Base-by-base conservation (phyloP, 1,140 invertebrate species). In the Caenorhabditis remanei region DNA sequence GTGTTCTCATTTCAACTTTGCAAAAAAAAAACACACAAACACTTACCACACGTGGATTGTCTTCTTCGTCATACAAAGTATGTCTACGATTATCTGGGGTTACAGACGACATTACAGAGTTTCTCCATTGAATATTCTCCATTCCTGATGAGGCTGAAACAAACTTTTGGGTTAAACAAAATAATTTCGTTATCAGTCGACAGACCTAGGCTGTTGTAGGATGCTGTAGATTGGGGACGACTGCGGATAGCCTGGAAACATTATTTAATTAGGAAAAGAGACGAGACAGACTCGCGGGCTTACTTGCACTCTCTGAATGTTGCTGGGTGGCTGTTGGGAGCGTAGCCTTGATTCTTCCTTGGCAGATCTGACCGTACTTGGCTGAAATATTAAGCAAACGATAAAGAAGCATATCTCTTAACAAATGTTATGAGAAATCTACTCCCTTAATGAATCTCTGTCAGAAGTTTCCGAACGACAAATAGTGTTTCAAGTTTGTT, bases 71-170 rank as follows among this genome's bases (percentile, higher is more conserved):
- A n/a, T 85, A 67, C 21, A 85, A 21, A 24, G 85, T 85, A 4
- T 75, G 63, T 32, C 85, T 19, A 13, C 67, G 63, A 58, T 53
- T 65, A 43, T 85, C 85, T n/a, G 63, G 43, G 24, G 63, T 85
- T 3, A 56, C 41, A 41, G 63, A 71, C 6, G 85, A 85, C 40
- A 67, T 75, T 0, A 67, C 67, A 4, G 85, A 85, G 24, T 85
- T 85, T 67, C 85, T 63, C 85, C 85, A 85, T 1, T 58, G 50
- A n/a, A 85, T 53, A 41, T 85, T 85, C 65, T 85, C 85, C 85
- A 85, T 75, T 53, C 85, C 85, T 19, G 85, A 85, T n/a, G 85
- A 85, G 1, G 85, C 85, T 85, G 67, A 11, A 85, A 75, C 7
- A 50, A 48, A 46, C 32, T 7, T 5, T 32, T 8, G 9, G 21